Base-by-base conservation (phyloP, 2,113 vertebrate species). In the Cairina moschata region DNA sequence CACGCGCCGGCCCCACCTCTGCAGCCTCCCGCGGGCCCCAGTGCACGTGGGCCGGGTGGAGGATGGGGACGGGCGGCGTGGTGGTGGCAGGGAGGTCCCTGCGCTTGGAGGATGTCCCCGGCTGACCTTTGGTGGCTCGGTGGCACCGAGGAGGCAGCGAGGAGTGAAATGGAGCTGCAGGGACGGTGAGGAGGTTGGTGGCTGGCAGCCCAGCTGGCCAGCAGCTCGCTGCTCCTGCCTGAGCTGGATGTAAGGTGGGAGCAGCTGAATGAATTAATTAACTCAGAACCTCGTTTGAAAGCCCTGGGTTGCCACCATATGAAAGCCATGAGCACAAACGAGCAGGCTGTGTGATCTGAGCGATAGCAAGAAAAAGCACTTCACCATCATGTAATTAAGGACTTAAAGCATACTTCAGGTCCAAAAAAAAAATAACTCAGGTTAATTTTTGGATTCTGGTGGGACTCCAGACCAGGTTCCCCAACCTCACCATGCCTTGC, bases 41-140 rank as follows among this genome's bases (percentile, higher is more conserved):
- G 87, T 25, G 2, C 65, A 4, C 67, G 76, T n/a, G 18, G 38
- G 1, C 48, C 14, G 84, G 21, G 78, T 91, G 94, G 91, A 93
- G 94, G 91, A 62, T 82, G 63, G 84, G 89, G 59, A 76, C 31
- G 23, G 76, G 13, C 0, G 1, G 31, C 1, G 0, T 1, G 2
- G 38, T 14, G 8, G 3, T 1, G 4, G 48, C 48, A 23, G 48
- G 62, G 60, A 75, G 40, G 26, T 50, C 11, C 38, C 48, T 5
- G 0, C 18, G 44, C 58, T 34, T 58, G 17, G 11, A 55, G 18
- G 20, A 40, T 38, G 20, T 56, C 76, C 21, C 48, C 0, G 0
- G 13, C 4, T 8, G 25, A 56, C 59, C 60, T 34, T 38, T 6
- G 31, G 10, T 69, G 63, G 25, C n/a, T 80, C 62, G 0, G 1